These are phyloP conservation scores for Drosophila miranda DNA, from an alignment of 1,140 invertebrate genomes.

Conservation along the genomic window DNA sequence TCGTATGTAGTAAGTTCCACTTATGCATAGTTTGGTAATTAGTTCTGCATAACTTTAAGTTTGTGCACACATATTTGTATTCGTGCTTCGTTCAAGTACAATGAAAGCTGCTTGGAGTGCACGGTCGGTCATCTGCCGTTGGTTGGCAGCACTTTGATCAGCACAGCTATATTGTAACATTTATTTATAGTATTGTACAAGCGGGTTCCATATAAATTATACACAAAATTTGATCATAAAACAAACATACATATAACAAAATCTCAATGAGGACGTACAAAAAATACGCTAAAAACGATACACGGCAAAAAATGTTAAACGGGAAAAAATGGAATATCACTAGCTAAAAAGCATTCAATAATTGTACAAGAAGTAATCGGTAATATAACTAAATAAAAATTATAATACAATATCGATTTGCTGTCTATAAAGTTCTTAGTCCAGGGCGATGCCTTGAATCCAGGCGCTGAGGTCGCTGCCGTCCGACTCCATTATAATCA, in stretches of 20 bases:
- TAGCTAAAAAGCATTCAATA: conserved; percentile 51
- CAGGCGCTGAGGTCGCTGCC: conserved; percentile 91
- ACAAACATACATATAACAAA: conserved; percentile 43
- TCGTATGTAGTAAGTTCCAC: conserved; percentile 1
- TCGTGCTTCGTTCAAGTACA: conserved; percentile 36
- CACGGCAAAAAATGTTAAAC: conserved; percentile 19
- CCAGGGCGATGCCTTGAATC: conserved; percentile 91
- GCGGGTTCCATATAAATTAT: conserved; percentile 22
- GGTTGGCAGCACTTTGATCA: conserved; percentile 39
- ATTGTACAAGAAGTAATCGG: conserved; percentile 9
- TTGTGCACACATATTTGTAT: conserved; percentile 58
- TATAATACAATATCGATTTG: conserved; percentile 63
- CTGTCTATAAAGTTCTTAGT: conserved; percentile 59
- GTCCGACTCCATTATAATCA: conserved; percentile 86
- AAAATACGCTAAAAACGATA: conserved; percentile 30
- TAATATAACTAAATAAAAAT: conserved; percentile 37
- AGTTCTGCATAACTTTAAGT: conserved; percentile 53
- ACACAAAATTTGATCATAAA: conserved; percentile 36
- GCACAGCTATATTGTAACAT: conserved; percentile 33
- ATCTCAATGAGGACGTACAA: conserved; percentile 38
- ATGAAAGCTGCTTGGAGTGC: conserved; percentile 61
- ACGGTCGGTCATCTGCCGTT: conserved; percentile 5
- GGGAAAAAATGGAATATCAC: conserved; percentile 52
- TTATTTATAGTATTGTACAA: conserved; percentile 47
- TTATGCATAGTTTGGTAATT: conserved; percentile 40